Percentiles rank a stretch among this genome's conserved stretches.
Conservation (phyloP, 1,140 invertebrate genomes). For the Macrobrachium nipponense region DNA sequence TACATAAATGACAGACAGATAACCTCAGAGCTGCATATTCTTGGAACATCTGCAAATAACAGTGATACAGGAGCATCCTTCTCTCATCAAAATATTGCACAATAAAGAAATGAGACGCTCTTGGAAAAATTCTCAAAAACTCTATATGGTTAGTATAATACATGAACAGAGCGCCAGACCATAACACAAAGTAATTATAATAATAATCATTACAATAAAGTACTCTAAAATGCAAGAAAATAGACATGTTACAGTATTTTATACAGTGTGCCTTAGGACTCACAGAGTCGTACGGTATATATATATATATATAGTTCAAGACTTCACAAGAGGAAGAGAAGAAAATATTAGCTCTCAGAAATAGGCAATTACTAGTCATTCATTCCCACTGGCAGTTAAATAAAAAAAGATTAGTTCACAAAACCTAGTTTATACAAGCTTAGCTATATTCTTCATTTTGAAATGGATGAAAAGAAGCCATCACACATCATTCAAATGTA, state of each 20-base stretch:
- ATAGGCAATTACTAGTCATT: conserved; percentile 45
- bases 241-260: conserved; percentile 40
- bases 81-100: conserved; percentile 56
- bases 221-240: conserved; percentile 51
- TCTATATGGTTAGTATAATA: conserved; percentile 37
- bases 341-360: conserved; percentile 58
- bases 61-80: conserved; percentile 21
- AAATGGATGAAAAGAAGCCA: conserved; percentile 60
- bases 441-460: conserved; percentile 51
- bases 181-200: conserved; percentile 41
- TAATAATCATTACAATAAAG: conserved; percentile 47
- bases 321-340: conserved; percentile 57
- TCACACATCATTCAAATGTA: conserved; percentile 57
- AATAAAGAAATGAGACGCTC: conserved; percentile 41
- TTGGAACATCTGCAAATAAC: conserved; percentile 48
- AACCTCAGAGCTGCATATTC: conserved; percentile 54
- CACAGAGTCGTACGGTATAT: conserved; percentile 57
- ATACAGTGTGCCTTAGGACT: conserved; percentile 56
- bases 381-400: conserved; percentile 56
- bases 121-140: conserved; percentile 23
- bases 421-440: conserved; percentile 49
- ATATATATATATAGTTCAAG: conserved; percentile 38
- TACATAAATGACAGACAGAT: conserved; percentile 44
- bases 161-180: conserved; percentile 36
- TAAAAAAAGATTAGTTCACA: conserved; percentile 55